Evolutionary conservation across 2,113 vertebrate species (phyloP).

Genomic region (mouse (Mus musculus)): DNA sequence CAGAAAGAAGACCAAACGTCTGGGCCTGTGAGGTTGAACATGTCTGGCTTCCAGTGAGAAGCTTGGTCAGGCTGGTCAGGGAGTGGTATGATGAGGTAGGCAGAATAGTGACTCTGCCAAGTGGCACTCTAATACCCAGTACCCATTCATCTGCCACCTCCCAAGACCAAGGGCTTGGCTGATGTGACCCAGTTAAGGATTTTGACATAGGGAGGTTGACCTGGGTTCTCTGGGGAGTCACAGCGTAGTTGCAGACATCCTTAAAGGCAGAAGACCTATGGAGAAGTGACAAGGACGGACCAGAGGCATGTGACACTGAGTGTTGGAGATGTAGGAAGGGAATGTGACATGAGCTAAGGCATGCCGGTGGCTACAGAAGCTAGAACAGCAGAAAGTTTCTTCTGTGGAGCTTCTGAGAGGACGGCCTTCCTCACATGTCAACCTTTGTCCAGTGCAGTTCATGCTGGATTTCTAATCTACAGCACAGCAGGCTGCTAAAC

Average conservation of each 20-base stretch:
- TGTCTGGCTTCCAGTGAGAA: neutral
- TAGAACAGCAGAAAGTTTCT: neutral
- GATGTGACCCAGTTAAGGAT: neutral
- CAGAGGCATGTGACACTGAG: neutral
- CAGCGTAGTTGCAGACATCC: neutral
- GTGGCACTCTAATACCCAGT: neutral
- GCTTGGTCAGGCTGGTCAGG: neutral
- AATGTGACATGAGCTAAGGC: neutral
- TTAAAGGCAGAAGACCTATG: conserved; percentile 2
- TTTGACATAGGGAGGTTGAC: neutral
- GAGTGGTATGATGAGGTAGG: neutral
- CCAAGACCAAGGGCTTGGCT: neutral
- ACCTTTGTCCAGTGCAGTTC: neutral
- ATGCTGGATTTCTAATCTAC: neutral
- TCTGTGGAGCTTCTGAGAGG: neutral
- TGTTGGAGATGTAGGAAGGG: neutral
- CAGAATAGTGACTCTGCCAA: neutral
- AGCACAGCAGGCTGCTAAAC: neutral
- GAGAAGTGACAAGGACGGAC: neutral
- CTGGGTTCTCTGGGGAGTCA: neutral
- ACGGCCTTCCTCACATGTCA: neutral
- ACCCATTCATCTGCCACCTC: neutral
- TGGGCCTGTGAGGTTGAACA: neutral
- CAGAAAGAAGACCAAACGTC: neutral
- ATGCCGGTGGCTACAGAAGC: neutral